Base-by-base conservation (phyloP, 2,113 vertebrate species). In the Eubucco bourcierii region DNA sequence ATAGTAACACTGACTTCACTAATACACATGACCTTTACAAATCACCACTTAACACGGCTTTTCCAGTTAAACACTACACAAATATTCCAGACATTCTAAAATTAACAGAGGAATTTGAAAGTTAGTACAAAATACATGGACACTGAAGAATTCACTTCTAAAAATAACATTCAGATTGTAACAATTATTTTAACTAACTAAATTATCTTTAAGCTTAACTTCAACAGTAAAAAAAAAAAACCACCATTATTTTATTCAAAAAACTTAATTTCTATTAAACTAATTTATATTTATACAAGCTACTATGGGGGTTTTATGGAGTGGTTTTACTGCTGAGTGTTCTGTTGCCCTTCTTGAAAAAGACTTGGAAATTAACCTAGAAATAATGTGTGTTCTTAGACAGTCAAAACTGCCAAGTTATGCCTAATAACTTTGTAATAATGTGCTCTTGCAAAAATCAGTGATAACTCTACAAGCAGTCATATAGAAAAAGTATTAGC, bases 171-270 rank as follows among this genome's bases (percentile, higher is more conserved):
- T 77, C 80, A 19, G 2, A 46, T 68, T 65, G 66, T 7, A 82
- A 41, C 27, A 44, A 58, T 75, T 84, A 81, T 56, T 82, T 80
- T 34, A 83, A 68, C 41, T 9, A 75, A 67, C 56, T n/a, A 4
- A 23, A 39, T 92, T 52, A 71, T 83, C 73, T 93, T 81, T 71
- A 79, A 81, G 87, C 73, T 85, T 63, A 85, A 94, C 8, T 27
- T 66, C 68, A 21, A 46, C 16, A 77, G n/a, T 56, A 12, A 83
- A 73, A 47, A 34, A 81, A 13, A 3, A n/a, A n/a, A n/a, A n/a
- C n/a, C n/a, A 18, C 50, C 39, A 88, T 80, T 88, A 65, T 58
- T 88, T 80, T 65, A 90, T 77, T 85, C 46, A 90, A 80, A 77
- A 93, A 86, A 56, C 15, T 41, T 74, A 87, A 68, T 58, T 75